Evolutionary conservation across 2,888 invertebrate genomes (phyloP).

Genomic region (Tuta absoluta): DNA sequence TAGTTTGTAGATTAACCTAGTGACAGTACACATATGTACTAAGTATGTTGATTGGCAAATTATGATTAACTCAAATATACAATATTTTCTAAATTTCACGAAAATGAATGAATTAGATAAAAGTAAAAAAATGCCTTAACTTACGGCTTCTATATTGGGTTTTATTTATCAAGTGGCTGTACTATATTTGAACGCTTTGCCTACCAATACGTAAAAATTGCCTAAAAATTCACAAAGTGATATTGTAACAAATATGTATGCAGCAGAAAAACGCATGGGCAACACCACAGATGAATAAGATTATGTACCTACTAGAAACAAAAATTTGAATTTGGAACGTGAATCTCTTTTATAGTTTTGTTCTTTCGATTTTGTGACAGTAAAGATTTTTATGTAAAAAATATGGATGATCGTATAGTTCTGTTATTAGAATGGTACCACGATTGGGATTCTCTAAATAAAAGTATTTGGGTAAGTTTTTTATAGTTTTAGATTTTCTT

Average conservation of each 20-base stretch:
- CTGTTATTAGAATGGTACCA: slow-evolving; percentile 67
- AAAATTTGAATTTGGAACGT: slow-evolving; percentile 1
- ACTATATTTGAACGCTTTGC: background rate
- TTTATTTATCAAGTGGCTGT: background rate
- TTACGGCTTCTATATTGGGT: no score
- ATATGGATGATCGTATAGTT: slow-evolving; percentile 50
- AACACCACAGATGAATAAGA: no score
- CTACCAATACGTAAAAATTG: background rate
- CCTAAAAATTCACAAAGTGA: background rate
- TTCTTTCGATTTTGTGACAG: background rate
- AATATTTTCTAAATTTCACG: no score
- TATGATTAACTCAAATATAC: no score
- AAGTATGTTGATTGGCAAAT: no score
- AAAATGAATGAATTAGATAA: no score
- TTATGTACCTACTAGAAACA: no score
- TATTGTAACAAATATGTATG: background rate
- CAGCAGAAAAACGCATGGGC: background rate
- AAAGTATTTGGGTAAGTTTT: slow-evolving; percentile 67
- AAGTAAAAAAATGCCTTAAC: no score
- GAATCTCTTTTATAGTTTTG: background rate
- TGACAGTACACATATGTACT: no score
- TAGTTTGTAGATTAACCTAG: background rate
- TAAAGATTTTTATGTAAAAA: slow-evolving; percentile 18
- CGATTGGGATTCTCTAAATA: slow-evolving; percentile 69
- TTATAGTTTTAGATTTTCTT: background rate